A percentile compares a stretch with the other conserved stretches of the same genome.
phyloP scores from a whole-genome alignment of 2,888 invertebrate species.

The Gymnoscelis rufifasciata region DNA sequence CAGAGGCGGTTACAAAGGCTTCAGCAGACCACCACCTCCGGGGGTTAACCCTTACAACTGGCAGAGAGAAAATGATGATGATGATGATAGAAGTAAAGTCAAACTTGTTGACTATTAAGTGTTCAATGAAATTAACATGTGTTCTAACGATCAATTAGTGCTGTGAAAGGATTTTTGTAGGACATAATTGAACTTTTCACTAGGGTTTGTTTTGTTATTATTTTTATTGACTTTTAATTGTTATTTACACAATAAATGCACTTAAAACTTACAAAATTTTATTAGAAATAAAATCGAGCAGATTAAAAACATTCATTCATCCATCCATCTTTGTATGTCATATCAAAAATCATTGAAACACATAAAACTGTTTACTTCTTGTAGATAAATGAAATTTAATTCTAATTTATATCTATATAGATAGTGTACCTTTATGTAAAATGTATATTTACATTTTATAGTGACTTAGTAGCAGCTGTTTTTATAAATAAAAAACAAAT shows the following conservation, averaged over 20 bases:
- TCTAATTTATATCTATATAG: neutral
- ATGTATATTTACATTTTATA: constrained; percentile 14
- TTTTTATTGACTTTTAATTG: neutral
- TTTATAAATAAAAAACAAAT: constrained; percentile 19
- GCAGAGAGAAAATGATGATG: constrained; percentile 18
- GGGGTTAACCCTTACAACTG: constrained; percentile 27
- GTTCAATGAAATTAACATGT: neutral
- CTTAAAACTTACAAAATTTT: neutral
- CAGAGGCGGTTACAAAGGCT: constrained; percentile 47
- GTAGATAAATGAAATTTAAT: constrained; percentile 7
- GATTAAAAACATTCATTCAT: too few relatives aligned
- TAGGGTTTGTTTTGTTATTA: constrained; percentile 9
- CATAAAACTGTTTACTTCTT: neutral
- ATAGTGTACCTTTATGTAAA: constrained; percentile 5
- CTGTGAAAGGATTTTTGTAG: constrained; percentile 5
- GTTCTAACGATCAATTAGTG: constrained; percentile 12
- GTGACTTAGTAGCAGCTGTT: constrained; percentile 12
- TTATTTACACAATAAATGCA: constrained; percentile 1
- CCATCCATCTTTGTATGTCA: constrained; percentile 16
- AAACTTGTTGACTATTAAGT: constrained; percentile 67
- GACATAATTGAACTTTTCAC: constrained; percentile 1
- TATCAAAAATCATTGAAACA: constrained; percentile 6
- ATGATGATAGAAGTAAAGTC: constrained; percentile 45
- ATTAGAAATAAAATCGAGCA: too few relatives aligned
- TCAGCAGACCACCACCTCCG: constrained; percentile 30